phyloP scores from a whole-genome alignment of 1,140 invertebrate species.

The Drosophila novamexicana region DNA sequence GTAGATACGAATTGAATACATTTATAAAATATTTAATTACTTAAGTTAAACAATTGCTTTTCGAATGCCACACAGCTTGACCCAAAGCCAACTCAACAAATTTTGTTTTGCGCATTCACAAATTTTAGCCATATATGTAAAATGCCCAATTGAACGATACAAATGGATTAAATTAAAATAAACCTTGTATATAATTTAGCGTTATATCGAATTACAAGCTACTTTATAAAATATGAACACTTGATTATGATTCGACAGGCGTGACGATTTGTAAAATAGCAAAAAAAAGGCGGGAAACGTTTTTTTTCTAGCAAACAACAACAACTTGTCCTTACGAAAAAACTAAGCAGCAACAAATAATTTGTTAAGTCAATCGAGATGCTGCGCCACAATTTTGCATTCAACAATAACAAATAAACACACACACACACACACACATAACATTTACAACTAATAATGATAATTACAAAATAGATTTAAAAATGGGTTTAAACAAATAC shows the following conservation, averaged over 20 bases:
- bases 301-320: slow-evolving; percentile 27
- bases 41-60: slow-evolving; percentile 25
- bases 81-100: slow-evolving; percentile 34
- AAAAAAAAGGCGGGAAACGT: neutral
- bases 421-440: slow-evolving; percentile 20
- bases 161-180: slow-evolving; percentile 26
- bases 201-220: slow-evolving; percentile 50
- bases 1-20: neutral
- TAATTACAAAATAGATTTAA: slow-evolving; percentile 70
- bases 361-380: slow-evolving; percentile 50
- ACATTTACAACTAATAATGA: slow-evolving; percentile 64
- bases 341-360: slow-evolving; percentile 40
- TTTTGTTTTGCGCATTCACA: slow-evolving; percentile 42
- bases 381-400: slow-evolving; percentile 54
- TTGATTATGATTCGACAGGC: slow-evolving; percentile 12
- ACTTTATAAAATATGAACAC: slow-evolving; percentile 11
- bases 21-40: neutral
- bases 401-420: slow-evolving; percentile 17
- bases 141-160: slow-evolving; percentile 19
- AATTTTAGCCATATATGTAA: slow-evolving; percentile 45
- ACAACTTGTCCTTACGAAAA: slow-evolving; percentile 17
- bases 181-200: slow-evolving; percentile 80
- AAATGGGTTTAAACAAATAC: slow-evolving; percentile 54
- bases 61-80: neutral
- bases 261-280: slow-evolving; percentile 29